Evolutionary conservation across 2,113 vertebrate species (phyloP), one percentile per base, ranked within the genome.

Genomic region (Amazona guildingii): DNA sequence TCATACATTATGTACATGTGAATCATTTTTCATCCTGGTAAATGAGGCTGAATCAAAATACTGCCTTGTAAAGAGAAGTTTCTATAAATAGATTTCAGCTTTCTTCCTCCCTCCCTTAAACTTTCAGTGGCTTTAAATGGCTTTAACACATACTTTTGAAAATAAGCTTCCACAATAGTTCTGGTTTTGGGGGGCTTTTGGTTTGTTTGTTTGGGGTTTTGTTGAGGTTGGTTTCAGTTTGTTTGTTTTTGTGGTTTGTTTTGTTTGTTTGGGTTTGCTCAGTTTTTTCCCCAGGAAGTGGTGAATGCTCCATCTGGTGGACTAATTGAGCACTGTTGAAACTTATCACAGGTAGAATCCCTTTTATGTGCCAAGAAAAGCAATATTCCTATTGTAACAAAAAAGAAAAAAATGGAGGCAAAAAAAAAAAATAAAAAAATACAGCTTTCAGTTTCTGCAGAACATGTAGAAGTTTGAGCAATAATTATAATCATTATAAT

Each of bases 301-400:
- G 59, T 97, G 90, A 93, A 98, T 98, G 87, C 97, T 96, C 97
- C 98, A 98, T 97, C 98, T 98, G 98, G 97, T 97, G 97, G 97
- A 68, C 68, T 95, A 76, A 93, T 35, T 95, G 87, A 97, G 63
- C 46, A 69, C 51, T 33, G 48, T 44, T 68, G 84, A 92, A 96
- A 96, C 7, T 92, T 92, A 89, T 29, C 54, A 92, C 28, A 77
- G 31, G 59, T 94, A 46, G 48, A 85, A 88, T 44, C 15, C 12
- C 64, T 49, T 69, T 17, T 17, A 79, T 77, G 5, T 64, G 4
- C 78, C 17, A 84, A 64, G 44, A 33, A 87, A 93, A 88, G 78
- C 54, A 46, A 43, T 16, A 17, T 61, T 12, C 76, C n/a, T 72
- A 77, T 48, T 55, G 10, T 3, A 90, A 27, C 15, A 74, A 83